Base-by-base conservation (phyloP, 2,888 invertebrate species). In the Chironomus riparius region DNA sequence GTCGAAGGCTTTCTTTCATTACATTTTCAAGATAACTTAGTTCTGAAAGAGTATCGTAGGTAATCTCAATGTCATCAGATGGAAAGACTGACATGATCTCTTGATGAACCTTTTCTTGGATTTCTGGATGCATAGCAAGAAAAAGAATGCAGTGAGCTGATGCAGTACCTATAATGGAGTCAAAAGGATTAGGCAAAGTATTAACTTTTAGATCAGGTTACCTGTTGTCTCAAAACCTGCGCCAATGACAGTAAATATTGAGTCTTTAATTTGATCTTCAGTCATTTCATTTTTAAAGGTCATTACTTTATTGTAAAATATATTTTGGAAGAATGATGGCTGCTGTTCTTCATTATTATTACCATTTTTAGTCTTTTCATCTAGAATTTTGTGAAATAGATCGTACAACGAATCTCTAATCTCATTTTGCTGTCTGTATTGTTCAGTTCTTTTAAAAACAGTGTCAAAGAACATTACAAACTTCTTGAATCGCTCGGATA, bases 141-240 rank as follows among this genome's bases (percentile, higher is more conserved):
- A 82, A 18, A 75, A 83, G 80, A 2, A 83, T 72, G 0, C 79
- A 78, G 68, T 81, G 80, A 4, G 78, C 77, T 0, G 83, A 78
- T 0, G 82, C 81, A 68, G 81, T 82, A 0, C 83, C 80, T 2
- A 83, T 81, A 1, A 83, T 83, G 78, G 83, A 83, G n/a, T 24
- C 3, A 24, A n/a, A 24, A 3, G 22, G 2, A 3, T 24, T 24
- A 24, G 22, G 3, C 22, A 24, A 3, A 24, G 22, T 24, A 24
- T 24, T 24, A 24, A 24, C 22, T 24, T n/a, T n/a, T n/a, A n/a
- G n/a, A n/a, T n/a, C n/a, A n/a, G n/a, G n/a, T 6, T 10, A 38
- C 38, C 38, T 10, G 38, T 38, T 10, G 38, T 38, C 38, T 38
- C 38, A 38, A 38, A 38, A 24, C 68, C 68, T 0, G 69, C 69